Evolutionary conservation across 2,113 vertebrate genomes (phyloP).

Genomic region (Boleophthalmus pectinirostris): DNA sequence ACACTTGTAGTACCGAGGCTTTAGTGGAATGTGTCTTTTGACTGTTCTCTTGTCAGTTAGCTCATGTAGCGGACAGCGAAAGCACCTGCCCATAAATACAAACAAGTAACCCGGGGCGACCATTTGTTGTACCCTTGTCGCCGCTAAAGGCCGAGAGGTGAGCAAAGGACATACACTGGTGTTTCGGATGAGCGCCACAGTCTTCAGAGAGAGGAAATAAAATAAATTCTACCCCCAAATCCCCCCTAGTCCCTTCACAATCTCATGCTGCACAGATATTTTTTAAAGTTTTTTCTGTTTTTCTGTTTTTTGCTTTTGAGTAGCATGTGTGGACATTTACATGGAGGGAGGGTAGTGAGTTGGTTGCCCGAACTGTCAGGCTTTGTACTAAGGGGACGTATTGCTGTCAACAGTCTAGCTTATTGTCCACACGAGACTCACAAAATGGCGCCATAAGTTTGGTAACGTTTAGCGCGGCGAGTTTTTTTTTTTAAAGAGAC

Average conservation of each 20-base stretch:
- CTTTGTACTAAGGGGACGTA: constrained; percentile 30
- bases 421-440: constrained; percentile 46
- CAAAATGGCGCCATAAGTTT: constrained; percentile 20
- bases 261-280: constrained; percentile 68
- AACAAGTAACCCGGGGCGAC: constrained; percentile 40
- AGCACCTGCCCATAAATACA: constrained; percentile 34
- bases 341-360: constrained; percentile 1
- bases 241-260: constrained; percentile 50
- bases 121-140: constrained; percentile 9
- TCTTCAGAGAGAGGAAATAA: constrained; percentile 74
- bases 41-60: constrained; percentile 34
- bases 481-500: constrained; percentile 32
- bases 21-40: constrained; percentile 72
- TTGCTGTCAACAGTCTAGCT: constrained; percentile 50
- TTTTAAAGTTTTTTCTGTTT: constrained; percentile 20
- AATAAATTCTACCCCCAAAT: constrained; percentile 24
- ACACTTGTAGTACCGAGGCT: neutral
- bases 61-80: constrained; percentile 46
- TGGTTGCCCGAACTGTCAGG: neutral
- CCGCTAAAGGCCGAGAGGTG: constrained; percentile 13
- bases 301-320: constrained; percentile 33
- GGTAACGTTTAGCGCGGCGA: constrained; percentile 19
- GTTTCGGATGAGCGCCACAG: constrained; percentile 61
- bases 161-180: constrained; percentile 35
- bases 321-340: constrained; percentile 42